These are phyloP conservation scores for Rhizomys pruinosus DNA, from an alignment of 2,113 vertebrate species.

Conservation along the genomic window DNA sequence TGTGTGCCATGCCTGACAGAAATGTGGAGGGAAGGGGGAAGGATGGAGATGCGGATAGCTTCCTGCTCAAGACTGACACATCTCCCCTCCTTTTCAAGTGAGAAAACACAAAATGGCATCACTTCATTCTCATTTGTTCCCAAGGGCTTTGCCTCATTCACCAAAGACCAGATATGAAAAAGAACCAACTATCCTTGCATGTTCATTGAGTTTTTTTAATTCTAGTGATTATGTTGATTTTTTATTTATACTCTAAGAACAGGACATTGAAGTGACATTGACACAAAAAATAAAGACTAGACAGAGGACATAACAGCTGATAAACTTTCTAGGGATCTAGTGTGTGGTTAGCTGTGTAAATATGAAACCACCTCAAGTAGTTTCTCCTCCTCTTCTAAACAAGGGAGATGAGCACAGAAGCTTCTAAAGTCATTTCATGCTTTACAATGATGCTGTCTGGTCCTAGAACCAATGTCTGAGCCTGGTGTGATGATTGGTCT, in stretches of 20 bases:
- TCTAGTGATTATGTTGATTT: neutral
- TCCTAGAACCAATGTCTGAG: neutral
- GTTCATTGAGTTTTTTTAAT: conserved; percentile 27
- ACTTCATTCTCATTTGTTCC: neutral
- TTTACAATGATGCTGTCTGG: neutral
- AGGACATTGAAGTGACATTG: neutral
- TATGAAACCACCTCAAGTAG: neutral
- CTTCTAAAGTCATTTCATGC: neutral
- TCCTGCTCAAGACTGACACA: neutral
- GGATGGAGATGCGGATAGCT: neutral
- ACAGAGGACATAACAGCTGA: neutral
- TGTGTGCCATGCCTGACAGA: neutral
- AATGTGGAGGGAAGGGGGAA: neutral
- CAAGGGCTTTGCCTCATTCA: neutral
- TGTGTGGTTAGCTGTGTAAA: conserved; percentile 8
- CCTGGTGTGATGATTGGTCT: no score
- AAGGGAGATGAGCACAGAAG: neutral
- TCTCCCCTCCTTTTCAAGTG: neutral
- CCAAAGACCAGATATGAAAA: neutral
- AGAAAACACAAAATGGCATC: neutral
- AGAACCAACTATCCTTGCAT: neutral
- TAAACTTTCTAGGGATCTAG: neutral
- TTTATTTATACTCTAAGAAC: neutral
- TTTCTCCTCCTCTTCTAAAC: neutral
- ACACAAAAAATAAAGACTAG: neutral